A percentile compares a stretch with the other conserved stretches of the same genome.
Conservation (phyloP, 2,113 vertebrate species). For the Syngnathoides biaculeatus region DNA sequence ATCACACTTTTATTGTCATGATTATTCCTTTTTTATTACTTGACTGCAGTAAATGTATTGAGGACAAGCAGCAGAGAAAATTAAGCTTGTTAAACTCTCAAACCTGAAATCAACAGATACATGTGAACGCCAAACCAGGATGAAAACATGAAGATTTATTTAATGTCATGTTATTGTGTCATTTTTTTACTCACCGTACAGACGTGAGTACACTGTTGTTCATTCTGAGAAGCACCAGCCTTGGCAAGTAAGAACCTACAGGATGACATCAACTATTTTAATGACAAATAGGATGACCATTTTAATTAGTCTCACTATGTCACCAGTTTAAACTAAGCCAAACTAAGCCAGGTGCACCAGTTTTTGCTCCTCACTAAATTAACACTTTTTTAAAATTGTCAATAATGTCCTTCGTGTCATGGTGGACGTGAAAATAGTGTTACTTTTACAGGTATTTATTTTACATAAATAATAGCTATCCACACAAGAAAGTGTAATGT, state of each 20-base stretch:
- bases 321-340: slow-evolving; percentile 5
- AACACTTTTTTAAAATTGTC: not conserved
- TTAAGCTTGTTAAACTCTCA: not conserved
- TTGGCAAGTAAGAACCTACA: slow-evolving; percentile 85
- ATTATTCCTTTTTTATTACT: not conserved
- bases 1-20: not conserved
- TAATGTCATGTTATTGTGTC: not conserved
- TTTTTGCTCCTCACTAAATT: not conserved
- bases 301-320: not conserved
- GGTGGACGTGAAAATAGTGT: not conserved
- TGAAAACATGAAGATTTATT: slow-evolving; percentile 1
- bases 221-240: slow-evolving; percentile 84
- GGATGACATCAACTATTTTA: slow-evolving; percentile 34
- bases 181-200: slow-evolving; percentile 78
- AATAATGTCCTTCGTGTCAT: not conserved
- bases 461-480: not conserved
- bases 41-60: not conserved
- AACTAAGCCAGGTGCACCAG: not conserved
- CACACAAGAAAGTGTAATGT: not conserved
- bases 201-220: slow-evolving; percentile 86
- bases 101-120: not conserved
- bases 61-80: not conserved
- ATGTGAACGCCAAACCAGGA: slow-evolving; percentile 1
- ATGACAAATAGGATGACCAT: slow-evolving; percentile 19
- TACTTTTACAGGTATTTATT: not conserved